phyloP scores from a whole-genome alignment of 92 coral and sea anemone genomes.

The Phenganax subtilis region DNA sequence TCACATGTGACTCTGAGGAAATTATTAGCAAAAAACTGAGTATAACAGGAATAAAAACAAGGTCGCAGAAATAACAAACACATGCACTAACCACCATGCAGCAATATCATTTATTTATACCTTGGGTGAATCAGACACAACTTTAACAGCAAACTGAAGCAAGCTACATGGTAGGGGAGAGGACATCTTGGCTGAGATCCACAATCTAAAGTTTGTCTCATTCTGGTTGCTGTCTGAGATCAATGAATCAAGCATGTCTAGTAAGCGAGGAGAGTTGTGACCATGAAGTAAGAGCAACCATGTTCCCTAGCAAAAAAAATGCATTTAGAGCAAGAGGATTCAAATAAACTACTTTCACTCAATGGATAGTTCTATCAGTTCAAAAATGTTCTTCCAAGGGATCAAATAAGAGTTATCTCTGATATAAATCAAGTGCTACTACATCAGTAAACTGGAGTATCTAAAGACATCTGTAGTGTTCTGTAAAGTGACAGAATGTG shows the following conservation, averaged over 20 bases:
- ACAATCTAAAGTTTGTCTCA: constrained; percentile 82
- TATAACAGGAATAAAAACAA: too few species aligned
- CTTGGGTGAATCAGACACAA: constrained; percentile 94
- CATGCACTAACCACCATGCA: not conserved
- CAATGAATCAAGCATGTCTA: constrained; percentile 81
- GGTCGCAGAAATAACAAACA: too few species aligned
- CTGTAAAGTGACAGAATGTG: too few species aligned
- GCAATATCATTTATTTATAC: constrained; percentile 39
- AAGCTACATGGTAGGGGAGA: constrained; percentile 71
- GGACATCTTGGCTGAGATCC: constrained; percentile 89
- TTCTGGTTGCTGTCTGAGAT: constrained; percentile 80
- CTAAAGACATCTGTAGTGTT: too few species aligned
- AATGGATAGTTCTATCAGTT: not conserved
- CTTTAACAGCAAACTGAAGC: constrained; percentile 81
- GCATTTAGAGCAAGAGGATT: not conserved
- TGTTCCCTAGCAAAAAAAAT: constrained; percentile 56
- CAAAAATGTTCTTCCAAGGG: not conserved
- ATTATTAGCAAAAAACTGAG: too few species aligned
- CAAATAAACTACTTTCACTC: not conserved
- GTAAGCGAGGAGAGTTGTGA: constrained; percentile 82
- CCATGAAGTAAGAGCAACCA: constrained; percentile 94
- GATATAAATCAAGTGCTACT: not conserved
- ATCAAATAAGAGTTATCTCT: not conserved
- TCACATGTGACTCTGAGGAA: too few species aligned
- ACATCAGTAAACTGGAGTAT: not conserved